Evolutionary conservation across 2,888 invertebrate species (phyloP).

Genomic region (Pollenia labialis): DNA sequence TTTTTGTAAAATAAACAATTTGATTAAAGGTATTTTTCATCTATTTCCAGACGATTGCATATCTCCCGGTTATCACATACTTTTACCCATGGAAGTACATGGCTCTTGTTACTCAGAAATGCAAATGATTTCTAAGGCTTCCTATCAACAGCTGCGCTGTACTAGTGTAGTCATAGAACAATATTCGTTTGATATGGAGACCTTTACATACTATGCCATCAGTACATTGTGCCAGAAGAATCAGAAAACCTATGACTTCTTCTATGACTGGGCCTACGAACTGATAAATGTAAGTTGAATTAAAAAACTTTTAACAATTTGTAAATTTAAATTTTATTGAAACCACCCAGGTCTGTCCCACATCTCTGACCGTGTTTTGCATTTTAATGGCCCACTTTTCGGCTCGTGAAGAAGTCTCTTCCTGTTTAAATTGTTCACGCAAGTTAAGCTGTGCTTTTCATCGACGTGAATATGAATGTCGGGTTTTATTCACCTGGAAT

Average conservation of each 20-base stretch:
- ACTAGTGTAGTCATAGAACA: slow-evolving; percentile 83
- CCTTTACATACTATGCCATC: slow-evolving; percentile 83
- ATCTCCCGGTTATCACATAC: slow-evolving; percentile 84
- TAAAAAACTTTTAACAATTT: neutral
- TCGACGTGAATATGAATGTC: slow-evolving; percentile 83
- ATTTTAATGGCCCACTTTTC: slow-evolving; percentile 83
- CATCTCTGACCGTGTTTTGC: slow-evolving; percentile 81
- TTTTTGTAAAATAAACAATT: too few species aligned
- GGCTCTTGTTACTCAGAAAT: slow-evolving; percentile 84
- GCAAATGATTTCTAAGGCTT: slow-evolving; percentile 84
- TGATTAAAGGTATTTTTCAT: slow-evolving; percentile 13
- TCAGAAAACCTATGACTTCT: slow-evolving; percentile 84
- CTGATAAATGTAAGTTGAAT: slow-evolving; percentile 80
- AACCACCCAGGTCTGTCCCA: slow-evolving; percentile 80
- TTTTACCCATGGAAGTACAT: slow-evolving; percentile 84
- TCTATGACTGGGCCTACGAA: slow-evolving; percentile 84
- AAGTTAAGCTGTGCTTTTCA: slow-evolving; percentile 82
- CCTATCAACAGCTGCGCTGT: slow-evolving; percentile 82
- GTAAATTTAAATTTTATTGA: neutral
- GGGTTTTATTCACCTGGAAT: slow-evolving; percentile 84
- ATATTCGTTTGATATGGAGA: slow-evolving; percentile 84
- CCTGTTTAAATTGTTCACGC: slow-evolving; percentile 82
- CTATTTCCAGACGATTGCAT: slow-evolving; percentile 82
- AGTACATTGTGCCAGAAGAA: slow-evolving; percentile 84
- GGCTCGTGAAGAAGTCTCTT: slow-evolving; percentile 81